phyloP scores from a whole-genome alignment of 2,113 vertebrate species.

The Bos taurus region ARS-UCD2.0 NC_037337.1:8742501-8743000 shows the following conservation, averaged over 20 bases:
- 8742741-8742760: background rate
- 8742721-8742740: background rate
- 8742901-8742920: background rate
- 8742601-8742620: background rate
- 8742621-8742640: constrained; percentile 10
- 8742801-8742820: constrained; percentile 18
- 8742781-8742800: background rate
- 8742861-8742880: background rate
- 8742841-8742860: background rate
- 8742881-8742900: background rate
- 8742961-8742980: background rate
- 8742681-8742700: background rate
- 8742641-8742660: background rate
- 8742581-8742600: background rate
- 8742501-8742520: background rate
- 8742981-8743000: background rate
- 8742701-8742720: background rate
- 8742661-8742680: constrained; percentile 28
- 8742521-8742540: background rate
- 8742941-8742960: background rate
- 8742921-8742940: background rate
- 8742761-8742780: constrained; percentile 36
- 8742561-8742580: background rate
- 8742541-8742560: background rate
- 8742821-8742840: background rate